These are phyloP conservation scores for Corythornis leucogaster DNA, from an alignment of 2,797 vertebrate species.

Conservation along the genomic window DNA sequence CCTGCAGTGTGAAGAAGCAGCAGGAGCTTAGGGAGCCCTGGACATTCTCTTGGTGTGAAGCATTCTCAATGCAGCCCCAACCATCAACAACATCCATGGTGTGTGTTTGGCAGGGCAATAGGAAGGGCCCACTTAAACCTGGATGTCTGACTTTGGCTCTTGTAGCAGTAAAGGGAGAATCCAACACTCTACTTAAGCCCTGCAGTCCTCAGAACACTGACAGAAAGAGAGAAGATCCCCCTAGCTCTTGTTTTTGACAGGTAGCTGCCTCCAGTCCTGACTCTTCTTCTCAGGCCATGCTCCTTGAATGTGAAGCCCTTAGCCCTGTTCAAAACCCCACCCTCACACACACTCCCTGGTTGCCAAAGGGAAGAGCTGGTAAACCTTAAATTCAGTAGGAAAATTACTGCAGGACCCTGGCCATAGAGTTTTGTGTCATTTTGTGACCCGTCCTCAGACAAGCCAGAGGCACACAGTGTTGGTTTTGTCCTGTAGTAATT, in stretches of 20 bases:
- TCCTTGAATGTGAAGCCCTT: not conserved
- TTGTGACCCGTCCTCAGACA: not conserved
- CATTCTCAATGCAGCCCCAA: not conserved
- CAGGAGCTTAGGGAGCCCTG: not conserved
- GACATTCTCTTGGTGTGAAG: not conserved
- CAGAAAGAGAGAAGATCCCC: not conserved
- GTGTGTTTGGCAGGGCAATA: not conserved
- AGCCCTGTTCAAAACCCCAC: fast-evolving
- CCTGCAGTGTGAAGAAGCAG: not conserved
- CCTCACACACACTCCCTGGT: not conserved
- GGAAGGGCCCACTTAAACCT: not conserved
- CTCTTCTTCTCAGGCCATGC: not conserved
- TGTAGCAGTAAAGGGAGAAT: not conserved
- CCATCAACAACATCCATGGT: not conserved
- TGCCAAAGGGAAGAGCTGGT: not conserved
- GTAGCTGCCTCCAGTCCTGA: not conserved
- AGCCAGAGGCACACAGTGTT: not conserved
- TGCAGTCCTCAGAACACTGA: not conserved
- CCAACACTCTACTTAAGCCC: not conserved
- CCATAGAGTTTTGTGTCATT: not conserved
- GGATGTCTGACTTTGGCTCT: not conserved
- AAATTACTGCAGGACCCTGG: not conserved
- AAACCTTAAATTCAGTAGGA: not conserved
- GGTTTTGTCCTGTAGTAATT: conserved; percentile 54
- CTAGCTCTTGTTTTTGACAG: not conserved